These are phyloP conservation scores for Romanogobio albipinnatus DNA, from an alignment of 2,113 vertebrate species.

Conservation along the genomic window DNA sequence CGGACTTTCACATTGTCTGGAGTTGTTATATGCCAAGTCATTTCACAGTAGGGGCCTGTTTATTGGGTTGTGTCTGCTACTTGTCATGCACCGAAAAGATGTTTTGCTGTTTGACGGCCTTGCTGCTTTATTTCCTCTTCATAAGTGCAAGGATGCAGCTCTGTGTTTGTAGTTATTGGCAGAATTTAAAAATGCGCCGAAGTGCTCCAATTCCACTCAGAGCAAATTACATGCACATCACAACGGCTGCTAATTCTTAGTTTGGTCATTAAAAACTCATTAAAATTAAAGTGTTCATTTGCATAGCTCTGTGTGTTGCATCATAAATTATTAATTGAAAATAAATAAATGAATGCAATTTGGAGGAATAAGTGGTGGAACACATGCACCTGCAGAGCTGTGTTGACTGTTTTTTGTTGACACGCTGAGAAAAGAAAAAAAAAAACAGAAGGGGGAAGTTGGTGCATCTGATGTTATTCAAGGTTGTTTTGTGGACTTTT, in stretches of 20 bases:
- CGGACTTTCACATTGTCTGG: conserved; percentile 74
- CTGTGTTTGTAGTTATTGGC: conserved; percentile 46
- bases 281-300: conserved; percentile 84
- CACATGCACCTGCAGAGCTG: conserved; percentile 74
- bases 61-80: conserved; percentile 66
- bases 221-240: conserved; percentile 78
- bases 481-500: conserved; percentile 40
- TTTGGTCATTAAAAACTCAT: conserved; percentile 85
- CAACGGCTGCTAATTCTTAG: conserved; percentile 81
- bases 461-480: conserved; percentile 15
- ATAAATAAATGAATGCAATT: conserved; percentile 84
- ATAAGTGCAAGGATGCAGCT: conserved; percentile 19
- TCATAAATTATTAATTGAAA: conserved; percentile 83
- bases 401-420: conserved; percentile 71
- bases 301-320: conserved; percentile 80
- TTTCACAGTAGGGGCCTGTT: conserved; percentile 63
- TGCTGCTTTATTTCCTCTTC: conserved; percentile 10
- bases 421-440: conserved; percentile 69
- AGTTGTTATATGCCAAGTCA: conserved; percentile 62
- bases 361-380: conserved; percentile 77
- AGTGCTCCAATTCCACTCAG: conserved; percentile 73
- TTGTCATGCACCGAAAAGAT: conserved; percentile 56
- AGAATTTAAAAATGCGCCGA: conserved; percentile 73
- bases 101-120: conserved; percentile 2
- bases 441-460: neutral